Conservation (phyloP, 2,113 vertebrate species). For the Halichoerus grypus region DNA sequence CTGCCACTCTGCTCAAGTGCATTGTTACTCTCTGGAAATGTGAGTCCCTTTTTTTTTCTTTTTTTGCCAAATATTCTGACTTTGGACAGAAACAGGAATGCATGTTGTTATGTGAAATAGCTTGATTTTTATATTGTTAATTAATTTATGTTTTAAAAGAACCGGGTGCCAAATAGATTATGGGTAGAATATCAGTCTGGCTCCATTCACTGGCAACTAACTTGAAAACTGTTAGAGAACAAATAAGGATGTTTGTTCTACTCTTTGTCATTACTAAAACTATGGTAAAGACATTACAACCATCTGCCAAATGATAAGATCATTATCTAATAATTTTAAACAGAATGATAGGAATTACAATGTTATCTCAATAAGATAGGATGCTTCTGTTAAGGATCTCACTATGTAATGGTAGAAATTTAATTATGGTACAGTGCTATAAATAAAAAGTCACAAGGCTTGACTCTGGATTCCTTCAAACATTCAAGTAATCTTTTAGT, state of each 20-base stretch:
- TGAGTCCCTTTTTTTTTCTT: background rate
- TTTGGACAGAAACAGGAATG: background rate
- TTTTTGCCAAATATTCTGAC: background rate
- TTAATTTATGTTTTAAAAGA: conserved; percentile 29
- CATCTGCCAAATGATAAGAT: conserved; percentile 25
- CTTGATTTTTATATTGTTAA: conserved; percentile 6
- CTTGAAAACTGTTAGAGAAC: background rate
- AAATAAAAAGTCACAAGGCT: background rate
- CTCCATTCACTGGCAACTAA: background rate
- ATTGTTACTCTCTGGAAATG: background rate
- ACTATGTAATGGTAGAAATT: background rate
- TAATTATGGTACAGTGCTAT: background rate
- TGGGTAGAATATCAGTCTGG: background rate
- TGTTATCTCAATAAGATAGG: background rate
- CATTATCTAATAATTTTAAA: conserved; percentile 28
- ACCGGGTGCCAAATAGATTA: background rate
- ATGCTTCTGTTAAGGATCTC: background rate
- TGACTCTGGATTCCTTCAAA: background rate
- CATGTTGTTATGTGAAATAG: background rate
- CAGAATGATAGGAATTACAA: background rate
- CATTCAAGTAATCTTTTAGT: background rate
- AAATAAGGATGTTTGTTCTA: background rate
- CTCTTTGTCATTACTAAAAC: background rate
- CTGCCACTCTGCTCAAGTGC: background rate
- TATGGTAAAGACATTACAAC: background rate